Evolutionary conservation across 2,113 vertebrate species (phyloP).

Genomic region (Tyto alba): DNA sequence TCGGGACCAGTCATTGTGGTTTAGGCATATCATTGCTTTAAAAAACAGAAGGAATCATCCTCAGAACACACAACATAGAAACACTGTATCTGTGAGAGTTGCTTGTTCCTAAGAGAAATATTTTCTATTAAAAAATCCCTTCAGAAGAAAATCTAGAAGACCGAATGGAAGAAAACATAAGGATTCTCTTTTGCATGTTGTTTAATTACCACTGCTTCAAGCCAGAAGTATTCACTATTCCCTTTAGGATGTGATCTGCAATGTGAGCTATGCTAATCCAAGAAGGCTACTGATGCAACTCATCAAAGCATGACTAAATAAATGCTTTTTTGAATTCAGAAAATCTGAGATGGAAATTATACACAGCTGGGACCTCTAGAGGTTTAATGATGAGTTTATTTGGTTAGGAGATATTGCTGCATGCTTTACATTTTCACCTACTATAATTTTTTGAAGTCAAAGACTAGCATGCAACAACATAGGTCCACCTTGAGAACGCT

Average conservation of each 20-base stretch:
- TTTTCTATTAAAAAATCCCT: neutral
- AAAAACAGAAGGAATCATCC: neutral
- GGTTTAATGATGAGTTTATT: neutral
- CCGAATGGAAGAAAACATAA: neutral
- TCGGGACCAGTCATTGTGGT: neutral
- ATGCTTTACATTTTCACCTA: neutral
- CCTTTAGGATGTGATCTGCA: neutral
- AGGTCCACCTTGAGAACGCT: neutral
- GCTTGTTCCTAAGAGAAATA: neutral
- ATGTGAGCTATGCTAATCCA: neutral
- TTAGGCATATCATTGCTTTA: neutral
- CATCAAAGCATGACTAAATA: neutral
- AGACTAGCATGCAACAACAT: neutral
- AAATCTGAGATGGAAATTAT: neutral
- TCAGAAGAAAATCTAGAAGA: neutral
- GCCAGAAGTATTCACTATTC: neutral
- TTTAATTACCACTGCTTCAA: slow-evolving; percentile 1
- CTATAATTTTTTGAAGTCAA: neutral
- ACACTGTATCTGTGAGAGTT: neutral
- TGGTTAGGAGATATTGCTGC: neutral
- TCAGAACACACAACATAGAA: neutral
- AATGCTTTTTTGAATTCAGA: neutral
- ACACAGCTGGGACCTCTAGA: neutral
- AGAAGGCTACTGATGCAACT: neutral
- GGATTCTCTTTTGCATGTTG: neutral